Evolutionary conservation across 2,797 vertebrate genomes (phyloP), one percentile per base, ranked within the genome.

Genomic region (Hipposideros larvatus): DNA sequence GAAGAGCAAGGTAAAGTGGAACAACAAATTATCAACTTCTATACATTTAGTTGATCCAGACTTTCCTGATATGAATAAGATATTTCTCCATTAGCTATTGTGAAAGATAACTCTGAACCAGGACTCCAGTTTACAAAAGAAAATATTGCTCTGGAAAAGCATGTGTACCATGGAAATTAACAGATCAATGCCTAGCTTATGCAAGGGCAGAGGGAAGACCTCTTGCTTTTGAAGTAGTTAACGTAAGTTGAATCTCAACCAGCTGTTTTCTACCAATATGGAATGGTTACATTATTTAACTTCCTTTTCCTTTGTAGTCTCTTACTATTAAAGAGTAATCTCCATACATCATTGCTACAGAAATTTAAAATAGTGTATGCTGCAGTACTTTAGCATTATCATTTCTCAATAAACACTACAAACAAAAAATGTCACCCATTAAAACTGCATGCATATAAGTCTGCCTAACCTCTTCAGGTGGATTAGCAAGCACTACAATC

Each of bases 381-480:
- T 79, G 0, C 24, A 80, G 6, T 59, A 6, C 19, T 24, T 28
- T 70, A 83, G 16, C 11, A 78, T 63, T 77, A 18, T 46, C 19
- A 88, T 75, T 59, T 80, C 10, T 65, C 53, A 91, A 21, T 71
- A 74, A 92, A 55, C 5, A 89, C 14, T 75, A 24, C 31, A 82
- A 31, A 55, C 26, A 66, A 84, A 68, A 53, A 66, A 26, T 55
- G 5, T 34, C n/a, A 80, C 37, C n/a, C 5, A 70, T 41, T 55
- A 73, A 84, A 87, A 55, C 19, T 68, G 19, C 37, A 11, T 61
- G 37, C 21, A 11, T 65, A 2, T 59, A 85, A 85, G 7, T 57
- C 5, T 31, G 13, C 71, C 21, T 41, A 24, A 1, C 1, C 14
- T 41, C 6, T 11, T 80, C 41, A 63, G 18, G 4, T 61, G 24